Evolutionary conservation across 2,113 vertebrate species (phyloP), one percentile per base, ranked within the genome.

Genomic region (Paedocypris sp.): DNA sequence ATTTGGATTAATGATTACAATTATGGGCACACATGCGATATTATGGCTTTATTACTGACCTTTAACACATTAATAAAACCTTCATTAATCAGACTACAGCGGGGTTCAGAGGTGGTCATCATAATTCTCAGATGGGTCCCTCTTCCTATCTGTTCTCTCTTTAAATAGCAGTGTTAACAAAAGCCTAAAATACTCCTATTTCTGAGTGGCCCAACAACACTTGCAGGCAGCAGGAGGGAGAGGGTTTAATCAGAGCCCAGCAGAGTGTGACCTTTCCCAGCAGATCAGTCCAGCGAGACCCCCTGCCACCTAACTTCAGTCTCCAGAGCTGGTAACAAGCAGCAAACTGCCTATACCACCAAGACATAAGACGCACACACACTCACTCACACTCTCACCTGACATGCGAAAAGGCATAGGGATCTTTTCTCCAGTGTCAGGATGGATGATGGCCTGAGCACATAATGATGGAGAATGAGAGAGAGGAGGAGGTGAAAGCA

Each of bases 381-480:
- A 23, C 19, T 16, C 31, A 31, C 36, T 43, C 3, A 6, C 23
- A 5, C 2, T 48, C 42, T 1, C 87, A 96, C 93, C 92, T 89
- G 93, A 98, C 94, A 97, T 97, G 39, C 90, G 81, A 84, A 96
- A 97, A 64, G 92, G 91, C 91, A 94, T 94, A 85, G 91, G 82
- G 83, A 96, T 92, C 86, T 92, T 94, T 82, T 97, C 89, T 15
- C 89, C 90, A 0, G 92, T 95, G 65, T 97, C 94, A 0, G 92
- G 91, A 53, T 95, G 92, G 72, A 95, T 85, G 80, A 97, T 90
- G 71, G 93, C 92, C 94, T 95, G 83, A 1, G 69, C 78, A 43
- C 63, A 57, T 42, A 71, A 68, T 77, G 71, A 32, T 35, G 9
- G 61, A 29, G 66, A 61, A 20, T 11, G 23, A 65, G 36, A 42